phyloP scores from a whole-genome alignment of 2,113 vertebrate genomes.

The Orthochromis indermauri region DNA sequence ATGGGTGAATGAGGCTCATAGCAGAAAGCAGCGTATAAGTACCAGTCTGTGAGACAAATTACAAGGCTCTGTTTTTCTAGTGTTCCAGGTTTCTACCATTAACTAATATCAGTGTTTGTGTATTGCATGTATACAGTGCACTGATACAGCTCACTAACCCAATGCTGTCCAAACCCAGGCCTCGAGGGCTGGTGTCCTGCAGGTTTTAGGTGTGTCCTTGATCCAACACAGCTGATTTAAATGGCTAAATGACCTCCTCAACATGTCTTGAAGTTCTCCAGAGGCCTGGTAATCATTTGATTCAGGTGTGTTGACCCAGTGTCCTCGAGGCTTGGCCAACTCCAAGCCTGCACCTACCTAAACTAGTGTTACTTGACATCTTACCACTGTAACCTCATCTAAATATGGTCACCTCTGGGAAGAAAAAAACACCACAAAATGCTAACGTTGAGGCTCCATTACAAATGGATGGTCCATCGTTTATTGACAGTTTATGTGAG shows the following conservation, averaged over 20 bases:
- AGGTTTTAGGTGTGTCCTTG: rapidly evolving
- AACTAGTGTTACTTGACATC: neutral
- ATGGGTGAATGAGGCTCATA: neutral
- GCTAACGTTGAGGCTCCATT: neutral
- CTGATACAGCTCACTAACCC: neutral
- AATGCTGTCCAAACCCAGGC: neutral
- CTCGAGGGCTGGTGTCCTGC: rapidly evolving
- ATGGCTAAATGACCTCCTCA: neutral
- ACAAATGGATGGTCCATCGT: rapidly evolving
- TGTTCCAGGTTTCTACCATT: neutral
- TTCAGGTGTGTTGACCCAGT: neutral
- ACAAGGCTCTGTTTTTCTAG: neutral
- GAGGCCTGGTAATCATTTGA: neutral
- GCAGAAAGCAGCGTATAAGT: neutral
- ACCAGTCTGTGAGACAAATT: neutral
- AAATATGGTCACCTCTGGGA: neutral
- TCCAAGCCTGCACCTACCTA: neutral
- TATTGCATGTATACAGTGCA: no score
- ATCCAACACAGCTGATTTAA: rapidly evolving
- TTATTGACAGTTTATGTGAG: neutral
- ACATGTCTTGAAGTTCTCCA: neutral
- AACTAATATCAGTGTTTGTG: neutral
- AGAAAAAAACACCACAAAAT: neutral
- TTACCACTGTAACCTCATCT: rapidly evolving
- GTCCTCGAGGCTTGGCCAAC: neutral